phyloP scores from a whole-genome alignment of 1,140 invertebrate genomes.

The Zaprionus africanus region DNA sequence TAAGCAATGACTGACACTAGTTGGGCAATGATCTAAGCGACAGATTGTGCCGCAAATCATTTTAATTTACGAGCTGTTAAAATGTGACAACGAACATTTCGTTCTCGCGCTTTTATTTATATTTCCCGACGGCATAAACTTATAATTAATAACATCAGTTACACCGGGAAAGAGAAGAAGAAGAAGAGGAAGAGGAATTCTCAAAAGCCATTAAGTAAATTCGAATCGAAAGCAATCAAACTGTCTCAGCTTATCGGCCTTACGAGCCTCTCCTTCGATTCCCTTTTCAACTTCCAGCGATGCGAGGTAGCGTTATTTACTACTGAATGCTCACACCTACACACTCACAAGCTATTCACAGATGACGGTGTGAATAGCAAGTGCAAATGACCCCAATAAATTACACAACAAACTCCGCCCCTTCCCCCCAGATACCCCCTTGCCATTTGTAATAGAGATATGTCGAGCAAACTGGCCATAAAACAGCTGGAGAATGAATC shows the following conservation, averaged over 20 bases:
- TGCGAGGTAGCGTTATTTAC: constrained; percentile 61
- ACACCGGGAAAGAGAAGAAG: background rate
- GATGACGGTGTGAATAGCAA: constrained; percentile 38
- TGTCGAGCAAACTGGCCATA: background rate
- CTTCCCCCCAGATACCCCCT: background rate
- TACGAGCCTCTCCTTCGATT: background rate
- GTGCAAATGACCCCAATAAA: constrained; percentile 69
- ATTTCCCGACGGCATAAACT: background rate
- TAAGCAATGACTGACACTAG: constrained; percentile 23
- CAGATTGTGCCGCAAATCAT: constrained; percentile 29
- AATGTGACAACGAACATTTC: constrained; percentile 12
- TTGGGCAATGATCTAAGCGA: constrained; percentile 34
- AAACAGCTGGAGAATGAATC: constrained; percentile 35
- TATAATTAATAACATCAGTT: background rate
- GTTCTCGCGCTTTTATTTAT: background rate
- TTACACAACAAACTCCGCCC: constrained; percentile 54
- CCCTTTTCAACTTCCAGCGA: background rate
- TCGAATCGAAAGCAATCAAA: constrained; percentile 28
- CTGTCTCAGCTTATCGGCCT: constrained; percentile 35
- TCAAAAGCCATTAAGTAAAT: background rate
- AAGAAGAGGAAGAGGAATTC: background rate
- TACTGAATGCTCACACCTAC: constrained; percentile 16
- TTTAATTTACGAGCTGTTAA: constrained; percentile 28
- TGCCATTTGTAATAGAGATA: background rate
- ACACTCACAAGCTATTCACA: constrained; percentile 9